phyloP scores from a whole-genome alignment of 2,888 invertebrate species.

The Caenorhabditis virilis region DNA sequence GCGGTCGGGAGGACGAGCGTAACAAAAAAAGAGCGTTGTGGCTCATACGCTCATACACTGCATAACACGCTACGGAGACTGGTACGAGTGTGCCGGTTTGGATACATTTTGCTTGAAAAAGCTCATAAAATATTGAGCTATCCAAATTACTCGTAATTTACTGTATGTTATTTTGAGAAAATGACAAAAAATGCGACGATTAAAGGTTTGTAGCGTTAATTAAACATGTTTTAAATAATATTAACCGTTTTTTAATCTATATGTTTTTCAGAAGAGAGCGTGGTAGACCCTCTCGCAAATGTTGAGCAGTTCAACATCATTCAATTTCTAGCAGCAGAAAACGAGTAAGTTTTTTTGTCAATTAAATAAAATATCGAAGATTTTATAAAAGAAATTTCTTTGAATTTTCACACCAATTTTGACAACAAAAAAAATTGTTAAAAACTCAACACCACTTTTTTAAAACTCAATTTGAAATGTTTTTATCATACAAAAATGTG shows the following conservation, averaged over 20 bases:
- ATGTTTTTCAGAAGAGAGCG: slow-evolving; percentile 30
- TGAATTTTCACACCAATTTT: too few relatives aligned
- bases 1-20: slow-evolving; percentile 17
- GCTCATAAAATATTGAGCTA: neutral
- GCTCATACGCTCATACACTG: slow-evolving; percentile 15
- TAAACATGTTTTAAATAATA: neutral
- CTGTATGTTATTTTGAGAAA: neutral
- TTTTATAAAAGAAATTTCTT: too few relatives aligned
- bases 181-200: neutral
- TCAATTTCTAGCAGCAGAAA: slow-evolving; percentile 60
- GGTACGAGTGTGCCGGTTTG: slow-evolving; percentile 24
- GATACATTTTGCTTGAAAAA: neutral
- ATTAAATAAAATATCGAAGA: too few relatives aligned
- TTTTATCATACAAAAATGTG: too few relatives aligned
- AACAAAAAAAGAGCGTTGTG: slow-evolving; percentile 17
- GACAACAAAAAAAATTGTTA: too few relatives aligned
- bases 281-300: slow-evolving; percentile 63
- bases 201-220: neutral
- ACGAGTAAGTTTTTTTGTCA: slow-evolving; percentile 50
- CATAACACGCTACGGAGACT: slow-evolving; percentile 34
- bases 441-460: too few relatives aligned
- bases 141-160: neutral
- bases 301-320: slow-evolving; percentile 66
- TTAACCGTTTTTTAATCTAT: neutral
- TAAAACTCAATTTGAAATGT: too few relatives aligned